phyloP scores from a whole-genome alignment of 2,113 vertebrate genomes.

The Tychaedon coryphoeus region DNA sequence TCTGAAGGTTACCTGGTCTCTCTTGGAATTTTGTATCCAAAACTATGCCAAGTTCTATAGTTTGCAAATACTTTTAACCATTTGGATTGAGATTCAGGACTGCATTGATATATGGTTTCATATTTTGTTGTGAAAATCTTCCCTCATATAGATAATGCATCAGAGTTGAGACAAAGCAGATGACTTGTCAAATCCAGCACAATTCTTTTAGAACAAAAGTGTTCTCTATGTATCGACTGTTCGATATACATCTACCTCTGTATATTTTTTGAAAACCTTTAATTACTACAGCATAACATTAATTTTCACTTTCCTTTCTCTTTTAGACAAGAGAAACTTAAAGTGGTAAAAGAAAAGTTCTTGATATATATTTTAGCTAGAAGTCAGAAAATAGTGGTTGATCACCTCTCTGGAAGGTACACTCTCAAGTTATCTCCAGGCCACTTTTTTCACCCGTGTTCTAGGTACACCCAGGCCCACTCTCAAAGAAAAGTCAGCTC shows the following conservation, averaged over 20 bases:
- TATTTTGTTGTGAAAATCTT: not conserved
- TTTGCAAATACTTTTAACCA: not conserved
- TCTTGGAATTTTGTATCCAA: not conserved
- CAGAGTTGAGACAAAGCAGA: not conserved
- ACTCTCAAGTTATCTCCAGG: not conserved
- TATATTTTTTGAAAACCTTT: not conserved
- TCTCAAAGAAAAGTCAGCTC: not conserved
- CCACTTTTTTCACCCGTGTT: not conserved
- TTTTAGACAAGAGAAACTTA: not conserved
- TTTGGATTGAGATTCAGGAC: not conserved
- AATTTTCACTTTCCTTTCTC: not conserved
- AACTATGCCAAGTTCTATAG: not conserved
- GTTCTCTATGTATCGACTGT: not conserved
- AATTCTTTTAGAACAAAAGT: not conserved
- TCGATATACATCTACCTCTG: not conserved
- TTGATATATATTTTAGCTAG: not conserved
- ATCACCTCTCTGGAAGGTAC: not conserved
- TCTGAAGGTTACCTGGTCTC: not conserved
- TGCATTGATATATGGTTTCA: not conserved
- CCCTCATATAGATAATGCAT: not conserved
- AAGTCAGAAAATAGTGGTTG: not conserved
- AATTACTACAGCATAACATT: not conserved
- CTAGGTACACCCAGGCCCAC: not conserved
- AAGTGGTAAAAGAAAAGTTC: not conserved
- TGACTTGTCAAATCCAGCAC: not conserved